These are phyloP conservation scores for Artemisiospiza belli DNA, from an alignment of 2,113 vertebrate species.

Conservation along the genomic window DNA sequence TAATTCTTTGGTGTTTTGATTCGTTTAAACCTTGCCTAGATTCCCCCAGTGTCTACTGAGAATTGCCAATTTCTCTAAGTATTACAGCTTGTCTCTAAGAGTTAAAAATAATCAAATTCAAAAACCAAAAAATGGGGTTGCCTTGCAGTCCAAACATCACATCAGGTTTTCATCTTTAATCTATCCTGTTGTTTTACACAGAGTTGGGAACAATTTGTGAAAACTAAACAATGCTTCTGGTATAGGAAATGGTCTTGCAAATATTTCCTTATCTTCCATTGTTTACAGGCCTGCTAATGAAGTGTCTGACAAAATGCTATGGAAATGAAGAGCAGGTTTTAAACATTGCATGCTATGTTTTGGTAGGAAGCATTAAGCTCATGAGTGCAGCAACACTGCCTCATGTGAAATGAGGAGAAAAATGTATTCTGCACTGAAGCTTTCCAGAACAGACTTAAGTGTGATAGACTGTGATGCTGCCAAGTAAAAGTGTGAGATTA, in stretches of 20 bases:
- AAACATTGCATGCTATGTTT: background rate
- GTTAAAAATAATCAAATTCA: background rate
- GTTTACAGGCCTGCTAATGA: background rate
- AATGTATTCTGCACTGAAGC: background rate
- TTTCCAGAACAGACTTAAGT: background rate
- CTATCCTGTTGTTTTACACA: background rate
- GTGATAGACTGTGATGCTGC: background rate
- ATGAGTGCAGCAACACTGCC: background rate
- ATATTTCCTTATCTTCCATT: background rate
- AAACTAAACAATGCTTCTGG: background rate
- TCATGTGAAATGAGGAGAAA: background rate
- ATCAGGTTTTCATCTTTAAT: background rate
- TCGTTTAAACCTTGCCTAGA: background rate
- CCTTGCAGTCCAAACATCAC: background rate
- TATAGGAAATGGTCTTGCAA: background rate
- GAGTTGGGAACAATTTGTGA: background rate
- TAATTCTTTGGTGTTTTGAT: background rate
- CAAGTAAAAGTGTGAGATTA: background rate
- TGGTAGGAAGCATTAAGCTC: background rate
- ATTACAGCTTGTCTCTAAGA: background rate
- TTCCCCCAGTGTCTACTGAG: background rate
- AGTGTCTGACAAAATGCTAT: background rate
- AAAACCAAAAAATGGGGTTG: background rate
- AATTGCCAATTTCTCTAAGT: background rate
- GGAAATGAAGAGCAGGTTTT: background rate